Base-by-base conservation (phyloP, 2,113 vertebrate species). In the Corythoichthys intestinalis region DNA sequence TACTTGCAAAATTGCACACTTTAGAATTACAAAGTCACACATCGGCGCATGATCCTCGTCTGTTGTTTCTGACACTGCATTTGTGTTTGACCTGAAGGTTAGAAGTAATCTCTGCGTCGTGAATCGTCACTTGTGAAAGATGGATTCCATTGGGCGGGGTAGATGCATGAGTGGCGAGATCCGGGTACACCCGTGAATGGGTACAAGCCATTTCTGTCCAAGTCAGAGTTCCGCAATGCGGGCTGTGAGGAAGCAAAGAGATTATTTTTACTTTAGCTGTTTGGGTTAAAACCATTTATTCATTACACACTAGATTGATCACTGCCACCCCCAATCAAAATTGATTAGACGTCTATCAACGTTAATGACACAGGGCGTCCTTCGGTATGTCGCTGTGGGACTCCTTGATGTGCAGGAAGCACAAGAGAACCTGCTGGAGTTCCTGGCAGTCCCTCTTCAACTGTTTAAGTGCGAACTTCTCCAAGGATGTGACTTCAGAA, bases 51-150 rank as follows among this genome's bases (percentile, higher is more conserved):
- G 64, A 37, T n/a, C 46, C n/a, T 46, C 28, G 11, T 6, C 10
- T 13, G 44, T 37, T 53, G 59, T 38, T 14, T 41, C 6, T 48
- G 37, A 48, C 20, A 49, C 41, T 64, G 15, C 39, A 37, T 69
- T 50, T 38, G 11, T n/a, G 37, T 48, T 13, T 56, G 2, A 48
- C 35, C 59, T 56, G 6, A 63, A 20, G 34, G 57, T 93, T 92
- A 99, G 81, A 99, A 99, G 86, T 99, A 99, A 91, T 99, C 97
- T 85, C 97, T 92, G 79, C 96, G 92, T 66, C 96, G 91, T 71
- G 95, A 94, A 85, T 99, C 97, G 0, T 99, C 97, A n/a, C 94
- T 95, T 79, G 94, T 94, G 82, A 99, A 99, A 62, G 96, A 96
- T 0, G 96, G 97, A 86, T 99, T 99, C 88, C 95, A 99, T 78